These are phyloP conservation scores for Otolemur garnettii DNA, from an alignment of 2,113 vertebrate genomes.

Conservation along the genomic window DNA sequence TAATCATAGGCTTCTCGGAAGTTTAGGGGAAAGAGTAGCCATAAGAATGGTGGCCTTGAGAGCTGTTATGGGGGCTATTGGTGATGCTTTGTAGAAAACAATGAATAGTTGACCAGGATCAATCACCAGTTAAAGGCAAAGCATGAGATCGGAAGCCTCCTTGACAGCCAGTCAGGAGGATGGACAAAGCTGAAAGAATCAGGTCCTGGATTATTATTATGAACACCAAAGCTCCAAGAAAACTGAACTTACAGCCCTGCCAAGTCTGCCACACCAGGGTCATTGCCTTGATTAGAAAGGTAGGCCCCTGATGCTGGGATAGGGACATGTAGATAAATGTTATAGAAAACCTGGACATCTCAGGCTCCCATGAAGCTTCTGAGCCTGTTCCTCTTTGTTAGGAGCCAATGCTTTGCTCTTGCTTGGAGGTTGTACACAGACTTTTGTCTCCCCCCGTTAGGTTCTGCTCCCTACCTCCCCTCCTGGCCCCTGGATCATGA, in stretches of 20 bases:
- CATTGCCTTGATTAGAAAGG: not conserved
- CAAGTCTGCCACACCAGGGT: not conserved
- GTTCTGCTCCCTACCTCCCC: not conserved
- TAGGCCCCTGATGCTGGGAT: not conserved
- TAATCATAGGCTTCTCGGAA: not conserved
- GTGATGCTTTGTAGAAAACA: not conserved
- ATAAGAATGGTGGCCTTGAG: not conserved
- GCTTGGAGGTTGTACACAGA: not conserved
- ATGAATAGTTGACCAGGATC: not conserved
- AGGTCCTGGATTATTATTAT: not conserved
- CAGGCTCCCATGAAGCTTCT: not conserved
- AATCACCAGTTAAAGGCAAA: not conserved
- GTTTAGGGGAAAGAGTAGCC: not conserved
- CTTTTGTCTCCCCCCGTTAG: not conserved
- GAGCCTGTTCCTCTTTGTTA: not conserved
- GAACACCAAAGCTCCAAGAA: not conserved
- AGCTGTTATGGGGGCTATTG: not conserved
- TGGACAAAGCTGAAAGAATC: not conserved
- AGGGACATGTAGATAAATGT: not conserved
- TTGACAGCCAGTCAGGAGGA: not conserved
- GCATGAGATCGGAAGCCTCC: not conserved
- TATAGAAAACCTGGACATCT: not conserved
- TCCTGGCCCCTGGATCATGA: not conserved
- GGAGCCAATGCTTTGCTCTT: not conserved
- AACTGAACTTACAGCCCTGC: not conserved